Percentiles rank a stretch among this genome's conserved stretches.
Evolutionary conservation across 2,113 vertebrate species (phyloP).

Genomic region (Piprites chloris): DNA sequence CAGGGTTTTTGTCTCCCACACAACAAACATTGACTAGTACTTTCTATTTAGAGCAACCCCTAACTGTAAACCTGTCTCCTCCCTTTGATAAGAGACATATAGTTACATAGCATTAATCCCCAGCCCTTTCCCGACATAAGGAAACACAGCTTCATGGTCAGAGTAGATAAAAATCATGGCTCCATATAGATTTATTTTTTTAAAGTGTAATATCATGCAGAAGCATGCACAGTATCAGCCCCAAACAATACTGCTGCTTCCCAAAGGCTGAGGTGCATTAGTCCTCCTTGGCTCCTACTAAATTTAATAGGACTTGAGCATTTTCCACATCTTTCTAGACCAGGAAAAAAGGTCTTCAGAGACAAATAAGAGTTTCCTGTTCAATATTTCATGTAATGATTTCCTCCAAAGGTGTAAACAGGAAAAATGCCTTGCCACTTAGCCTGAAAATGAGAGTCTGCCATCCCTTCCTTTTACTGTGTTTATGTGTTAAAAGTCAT

Average conservation of each 20-base stretch:
- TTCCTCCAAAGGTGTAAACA: slow-evolving; percentile 52
- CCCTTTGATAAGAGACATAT: slow-evolving; percentile 6
- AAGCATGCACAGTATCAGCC: not conserved
- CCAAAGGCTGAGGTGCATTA: not conserved
- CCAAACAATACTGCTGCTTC: accelerated
- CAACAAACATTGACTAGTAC: slow-evolving; percentile 24
- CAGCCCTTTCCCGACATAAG: not conserved
- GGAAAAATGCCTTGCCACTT: slow-evolving; percentile 13
- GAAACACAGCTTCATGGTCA: not conserved
- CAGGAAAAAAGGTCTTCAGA: slow-evolving; percentile 4
- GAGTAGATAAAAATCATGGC: not conserved
- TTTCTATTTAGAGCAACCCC: slow-evolving; percentile 11
- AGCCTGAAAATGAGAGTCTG: slow-evolving; percentile 1
- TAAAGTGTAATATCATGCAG: not conserved
- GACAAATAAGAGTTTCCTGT: slow-evolving; percentile 27
- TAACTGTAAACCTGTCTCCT: slow-evolving; percentile 22
- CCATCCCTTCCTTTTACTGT: not conserved
- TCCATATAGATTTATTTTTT: not conserved
- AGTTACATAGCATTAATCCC: slow-evolving; percentile 13
- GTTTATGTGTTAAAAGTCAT: not conserved
- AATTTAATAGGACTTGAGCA: not conserved
- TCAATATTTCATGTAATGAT: slow-evolving; percentile 53
- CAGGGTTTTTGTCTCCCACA: slow-evolving; percentile 30
- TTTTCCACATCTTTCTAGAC: not conserved
- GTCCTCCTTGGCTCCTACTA: not conserved